Evolutionary conservation across 2,113 vertebrate genomes (phyloP).

Genomic region (Rissa tridactyla): DNA sequence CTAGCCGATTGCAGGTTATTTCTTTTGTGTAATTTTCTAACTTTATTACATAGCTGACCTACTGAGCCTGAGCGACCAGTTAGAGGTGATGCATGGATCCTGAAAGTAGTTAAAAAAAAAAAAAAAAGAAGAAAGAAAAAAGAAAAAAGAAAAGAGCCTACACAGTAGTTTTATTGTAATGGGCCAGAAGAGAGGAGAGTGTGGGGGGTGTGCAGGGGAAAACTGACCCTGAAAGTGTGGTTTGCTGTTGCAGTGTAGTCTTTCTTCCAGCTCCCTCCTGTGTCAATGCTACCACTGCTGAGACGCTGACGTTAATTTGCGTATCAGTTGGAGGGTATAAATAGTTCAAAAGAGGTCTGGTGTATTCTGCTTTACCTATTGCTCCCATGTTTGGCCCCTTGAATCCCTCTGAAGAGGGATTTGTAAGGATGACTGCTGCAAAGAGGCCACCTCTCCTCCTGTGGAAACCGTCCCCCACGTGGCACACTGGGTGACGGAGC

Average conservation of each 20-base stretch:
- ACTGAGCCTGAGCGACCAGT: not conserved
- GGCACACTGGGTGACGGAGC: rapidly evolving
- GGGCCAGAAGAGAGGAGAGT: not conserved
- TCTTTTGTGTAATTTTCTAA: not conserved
- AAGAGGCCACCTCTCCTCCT: not conserved
- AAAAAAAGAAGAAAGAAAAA: too few relatives aligned
- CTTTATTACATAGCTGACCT: not conserved
- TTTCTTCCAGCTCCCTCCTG: not conserved
- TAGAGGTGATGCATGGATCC: not conserved
- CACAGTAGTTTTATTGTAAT: not conserved
- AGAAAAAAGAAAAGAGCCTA: not conserved
- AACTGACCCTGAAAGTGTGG: not conserved
- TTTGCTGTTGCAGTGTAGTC: not conserved
- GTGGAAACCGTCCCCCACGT: rapidly evolving
- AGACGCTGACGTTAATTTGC: not conserved
- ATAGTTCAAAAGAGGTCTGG: not conserved
- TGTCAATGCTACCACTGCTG: not conserved
- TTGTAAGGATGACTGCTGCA: not conserved
- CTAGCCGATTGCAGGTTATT: not conserved
- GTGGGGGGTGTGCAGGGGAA: rapidly evolving
- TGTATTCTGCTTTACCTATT: not conserved
- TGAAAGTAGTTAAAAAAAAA: not conserved
- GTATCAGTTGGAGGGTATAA: not conserved
- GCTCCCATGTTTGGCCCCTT: not conserved
- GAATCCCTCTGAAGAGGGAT: not conserved